Base-by-base conservation (phyloP, 1,140 invertebrate species). In the Micrasema longulum region DNA sequence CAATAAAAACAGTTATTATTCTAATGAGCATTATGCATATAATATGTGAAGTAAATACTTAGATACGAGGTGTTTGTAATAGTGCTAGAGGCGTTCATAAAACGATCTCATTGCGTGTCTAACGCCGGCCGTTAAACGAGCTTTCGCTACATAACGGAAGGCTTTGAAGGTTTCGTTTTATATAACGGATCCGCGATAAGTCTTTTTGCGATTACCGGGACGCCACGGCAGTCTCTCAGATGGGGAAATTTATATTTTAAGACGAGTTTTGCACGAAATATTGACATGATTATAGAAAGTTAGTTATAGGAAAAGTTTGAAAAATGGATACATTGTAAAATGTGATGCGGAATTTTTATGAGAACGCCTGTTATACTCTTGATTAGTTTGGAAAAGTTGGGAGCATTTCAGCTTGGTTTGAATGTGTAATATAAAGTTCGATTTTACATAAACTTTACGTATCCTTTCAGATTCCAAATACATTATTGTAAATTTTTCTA, bases 281-380 rank as follows among this genome's bases (percentile, higher is more conserved):
- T 64, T 47, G 43, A 64, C 60, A 64, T 47, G 60, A 64, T 64
- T 64, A 64, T 64, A 12, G 41, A 14, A 47, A 23, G 60, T 64
- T 64, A 26, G 35, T 60, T 60, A 60, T 60, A 41, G 55, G 55
- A 60, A 60, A 60, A 60, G 55, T 60, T 60, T 60, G 35, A 60
- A 60, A 60, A 60, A 60, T 41, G 55, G 35, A 18, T 38, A 60
- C 55, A 60, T 18, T 38, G 55, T 41, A 41, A 12, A 60, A 60
- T 60, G 55, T 12, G 55, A 60, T 38, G 55, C 22, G 55, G 55
- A 31, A 38, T 60, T 60, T 60, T 31, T 60, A 41, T 7, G 55
- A 23, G 48, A 55, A 31, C 55, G 55, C 55, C 53, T 18, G 14
- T 18, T 22, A 60, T 60, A 60, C 41, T 41, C 35, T 41, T 60